These are phyloP conservation scores for Zaprionus bogoriensis DNA, from an alignment of 2,888 invertebrate genomes.

Conservation along the genomic window DNA sequence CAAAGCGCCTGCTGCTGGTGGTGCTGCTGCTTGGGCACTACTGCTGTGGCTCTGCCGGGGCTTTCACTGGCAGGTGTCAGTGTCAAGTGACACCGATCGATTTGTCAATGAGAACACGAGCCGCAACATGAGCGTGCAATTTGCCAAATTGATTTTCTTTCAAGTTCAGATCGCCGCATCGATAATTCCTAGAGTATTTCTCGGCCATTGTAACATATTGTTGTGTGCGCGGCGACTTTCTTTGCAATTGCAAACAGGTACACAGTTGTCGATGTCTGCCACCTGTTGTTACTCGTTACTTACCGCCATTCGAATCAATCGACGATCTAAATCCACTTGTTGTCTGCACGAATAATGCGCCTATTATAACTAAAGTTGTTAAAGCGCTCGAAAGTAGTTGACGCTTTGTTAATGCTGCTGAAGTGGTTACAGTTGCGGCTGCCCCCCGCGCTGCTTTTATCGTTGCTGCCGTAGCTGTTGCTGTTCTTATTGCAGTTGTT, in stretches of 20 bases:
- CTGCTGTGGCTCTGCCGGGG: constrained; percentile 64
- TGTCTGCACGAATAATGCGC: constrained; percentile 73
- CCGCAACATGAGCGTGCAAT: constrained; percentile 71
- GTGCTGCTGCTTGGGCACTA: background rate
- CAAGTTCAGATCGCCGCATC: constrained; percentile 37
- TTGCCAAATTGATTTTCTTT: constrained; percentile 74
- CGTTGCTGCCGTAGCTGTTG: constrained; percentile 16
- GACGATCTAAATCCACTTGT: constrained; percentile 80
- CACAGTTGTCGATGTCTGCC: constrained; percentile 41
- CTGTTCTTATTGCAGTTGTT: constrained; percentile 12
- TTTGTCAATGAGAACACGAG: constrained; percentile 59
- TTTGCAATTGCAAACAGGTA: constrained; percentile 40
- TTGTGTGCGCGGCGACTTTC: constrained; percentile 39
- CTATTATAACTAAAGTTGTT: constrained; percentile 74
- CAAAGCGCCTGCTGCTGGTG: constrained; percentile 10
- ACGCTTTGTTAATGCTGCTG: constrained; percentile 38
- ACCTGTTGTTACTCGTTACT: too few species aligned
- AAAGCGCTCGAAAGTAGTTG: constrained; percentile 73
- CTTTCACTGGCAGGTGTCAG: constrained; percentile 45
- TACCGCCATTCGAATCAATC: constrained; percentile 73
- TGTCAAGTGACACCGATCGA: constrained; percentile 68
- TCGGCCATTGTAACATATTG: background rate
- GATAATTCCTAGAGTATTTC: constrained; percentile 29
- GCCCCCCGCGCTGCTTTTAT: constrained; percentile 14
- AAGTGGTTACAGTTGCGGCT: constrained; percentile 16